Base-by-base conservation (phyloP, 2,888 invertebrate species). In the Acronicta leporina region DNA sequence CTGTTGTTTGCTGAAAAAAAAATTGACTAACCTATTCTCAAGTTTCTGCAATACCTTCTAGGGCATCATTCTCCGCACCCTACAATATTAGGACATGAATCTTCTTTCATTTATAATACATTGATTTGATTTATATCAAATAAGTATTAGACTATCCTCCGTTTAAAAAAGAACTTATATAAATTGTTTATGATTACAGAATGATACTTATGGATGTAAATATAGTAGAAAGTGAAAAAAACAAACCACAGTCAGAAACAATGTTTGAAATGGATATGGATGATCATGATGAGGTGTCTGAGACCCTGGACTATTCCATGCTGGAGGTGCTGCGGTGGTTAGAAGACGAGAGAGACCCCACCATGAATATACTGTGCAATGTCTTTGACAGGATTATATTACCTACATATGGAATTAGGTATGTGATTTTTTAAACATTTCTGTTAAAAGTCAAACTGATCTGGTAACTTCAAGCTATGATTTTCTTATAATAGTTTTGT, bases 361-460 rank as follows among this genome's bases (percentile, higher is more conserved):
- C 94, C 44, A 92, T 96, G 10, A 96, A 96, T 83, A 89, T 94
- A 11, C 79, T 96, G 51, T 91, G 98, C 63, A 92, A 92, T 64
- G 95, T 96, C 3, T 99, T 99, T 88, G 97, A 98, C 78, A 96
- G 96, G 80, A 94, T 97, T 40, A 95, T 99, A 70, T 89, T 99
- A 62, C 97, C 97, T 0, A 98, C 98, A 0, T 96, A 98, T 88
- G 97, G 97, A 30, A 97, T 97, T 40, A 90, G 89, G 95, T 95
- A 30, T 35, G 47, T 9, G n/a, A 7, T 20, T 20, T 20, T 20
- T 20, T 20, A 20, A 20, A 20, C 20, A 20, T 20, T 20, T 3
- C 20, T 20, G 20, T 3, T 20, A 20, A 3, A 20, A 20, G 20
- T 20, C 2, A 20, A 20, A 3, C 20, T 20, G 20, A 20, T 3